Evolutionary conservation across 2,797 vertebrate species (phyloP).

Genomic region (Peromyscus attwateri): DNA sequence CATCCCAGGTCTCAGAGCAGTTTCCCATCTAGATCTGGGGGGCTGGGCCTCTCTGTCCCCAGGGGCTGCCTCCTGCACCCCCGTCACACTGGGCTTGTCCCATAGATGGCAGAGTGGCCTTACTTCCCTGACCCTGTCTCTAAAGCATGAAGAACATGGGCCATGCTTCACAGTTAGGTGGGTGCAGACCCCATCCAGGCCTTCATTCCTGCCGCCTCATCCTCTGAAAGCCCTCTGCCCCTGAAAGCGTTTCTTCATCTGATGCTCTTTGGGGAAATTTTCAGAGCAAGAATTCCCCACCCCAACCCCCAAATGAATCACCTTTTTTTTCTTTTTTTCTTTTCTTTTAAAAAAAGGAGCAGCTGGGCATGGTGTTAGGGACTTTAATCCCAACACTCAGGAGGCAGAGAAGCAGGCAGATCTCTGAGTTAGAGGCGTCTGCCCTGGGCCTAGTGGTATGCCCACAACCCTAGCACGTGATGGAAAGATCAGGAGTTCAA

Average conservation of each 20-base stretch:
- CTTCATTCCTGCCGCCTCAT: neutral
- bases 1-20: neutral
- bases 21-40: constrained; percentile 54
- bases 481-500: neutral
- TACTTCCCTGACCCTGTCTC: neutral
- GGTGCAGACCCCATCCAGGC: neutral
- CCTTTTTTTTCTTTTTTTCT: neutral
- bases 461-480: neutral
- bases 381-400: neutral
- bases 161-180: neutral
- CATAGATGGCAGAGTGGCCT: neutral
- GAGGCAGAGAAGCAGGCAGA: neutral
- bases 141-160: neutral
- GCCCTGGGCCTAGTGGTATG: neutral
- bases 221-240: neutral
- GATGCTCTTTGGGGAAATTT: neutral
- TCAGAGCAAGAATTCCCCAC: neutral
- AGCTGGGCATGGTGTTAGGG: neutral
- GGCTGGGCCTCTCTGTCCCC: neutral
- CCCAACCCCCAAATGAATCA: neutral
- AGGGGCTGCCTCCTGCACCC: neutral
- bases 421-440: neutral
- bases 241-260: neutral
- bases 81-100: neutral
- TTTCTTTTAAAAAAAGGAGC: neutral